A percentile compares a stretch with the other conserved stretches of the same genome.
phyloP scores from a whole-genome alignment of 2,113 vertebrate genomes.

The Opisthocomus hoazin region DNA sequence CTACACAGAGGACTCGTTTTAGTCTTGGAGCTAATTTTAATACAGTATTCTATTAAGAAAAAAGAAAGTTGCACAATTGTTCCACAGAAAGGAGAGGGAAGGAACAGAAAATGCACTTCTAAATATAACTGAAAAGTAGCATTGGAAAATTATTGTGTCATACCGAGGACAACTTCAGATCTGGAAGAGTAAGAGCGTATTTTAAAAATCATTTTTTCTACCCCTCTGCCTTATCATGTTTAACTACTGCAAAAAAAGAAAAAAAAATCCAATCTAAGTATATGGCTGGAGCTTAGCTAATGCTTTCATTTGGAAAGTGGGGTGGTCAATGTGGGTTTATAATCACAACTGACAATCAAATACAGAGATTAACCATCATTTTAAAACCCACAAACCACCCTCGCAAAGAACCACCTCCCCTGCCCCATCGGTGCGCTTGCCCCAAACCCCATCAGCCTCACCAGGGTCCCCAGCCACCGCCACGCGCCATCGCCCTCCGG shows the following conservation, averaged over 20 bases:
- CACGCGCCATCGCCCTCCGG: rapidly evolving
- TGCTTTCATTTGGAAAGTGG: background rate
- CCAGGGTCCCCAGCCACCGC: background rate
- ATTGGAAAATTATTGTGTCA: conserved; percentile 43
- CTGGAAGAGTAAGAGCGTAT: background rate
- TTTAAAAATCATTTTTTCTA: background rate
- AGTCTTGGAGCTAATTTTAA: conserved; percentile 1
- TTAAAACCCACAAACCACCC: background rate
- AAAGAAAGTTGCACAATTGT: conserved; percentile 20
- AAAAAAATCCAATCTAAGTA: background rate
- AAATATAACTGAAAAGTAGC: conserved; percentile 27
- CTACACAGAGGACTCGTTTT: background rate
- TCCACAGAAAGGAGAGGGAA: conserved; percentile 41
- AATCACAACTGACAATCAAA: background rate
- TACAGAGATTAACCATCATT: rapidly evolving
- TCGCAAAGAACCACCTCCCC: background rate
- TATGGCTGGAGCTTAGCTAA: background rate
- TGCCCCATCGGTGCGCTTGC: rapidly evolving
- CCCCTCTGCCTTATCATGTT: background rate
- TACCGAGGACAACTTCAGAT: background rate
- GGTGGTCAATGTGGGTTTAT: background rate
- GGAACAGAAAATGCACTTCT: conserved; percentile 42
- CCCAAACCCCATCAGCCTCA: background rate
- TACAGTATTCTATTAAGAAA: background rate
- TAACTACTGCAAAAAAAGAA: background rate